These are phyloP conservation scores for Forbesichthys papilliferus DNA, from an alignment of 2,113 vertebrate species.

Conservation along the genomic window DNA sequence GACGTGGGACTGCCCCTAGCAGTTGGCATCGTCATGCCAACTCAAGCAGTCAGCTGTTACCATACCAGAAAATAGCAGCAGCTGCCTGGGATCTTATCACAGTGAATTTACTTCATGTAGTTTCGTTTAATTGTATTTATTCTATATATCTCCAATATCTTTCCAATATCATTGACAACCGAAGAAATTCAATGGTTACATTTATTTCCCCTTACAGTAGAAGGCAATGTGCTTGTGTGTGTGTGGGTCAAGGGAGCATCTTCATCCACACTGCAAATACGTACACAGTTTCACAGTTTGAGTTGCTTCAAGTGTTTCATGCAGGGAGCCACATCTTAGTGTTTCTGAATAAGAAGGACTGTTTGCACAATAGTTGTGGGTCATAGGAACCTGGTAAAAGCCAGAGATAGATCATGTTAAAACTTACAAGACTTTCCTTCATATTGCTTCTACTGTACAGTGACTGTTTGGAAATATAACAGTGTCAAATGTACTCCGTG, in stretches of 20 bases:
- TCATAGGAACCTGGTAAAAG: slow-evolving; percentile 68
- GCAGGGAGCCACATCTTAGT: slow-evolving; percentile 71
- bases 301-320: slow-evolving; percentile 33
- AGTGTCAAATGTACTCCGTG: too few relatives aligned
- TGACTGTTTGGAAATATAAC: too few relatives aligned
- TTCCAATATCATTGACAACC: too few relatives aligned
- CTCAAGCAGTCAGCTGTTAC: slow-evolving; percentile 62
- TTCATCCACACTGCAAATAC: slow-evolving; percentile 1
- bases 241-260: background rate
- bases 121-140: background rate
- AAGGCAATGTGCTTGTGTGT: background rate
- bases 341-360: slow-evolving; percentile 74
- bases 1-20: slow-evolving; percentile 42
- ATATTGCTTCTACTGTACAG: too few relatives aligned
- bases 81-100: slow-evolving; percentile 39
- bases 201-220: too few relatives aligned
- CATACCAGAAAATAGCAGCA: slow-evolving; percentile 33
- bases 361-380: slow-evolving; percentile 61
- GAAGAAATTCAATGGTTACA: too few relatives aligned
- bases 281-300: too few relatives aligned
- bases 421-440: background rate
- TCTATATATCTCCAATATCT: background rate
- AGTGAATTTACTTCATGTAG: background rate
- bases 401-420: slow-evolving; percentile 2
- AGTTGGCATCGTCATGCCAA: slow-evolving; percentile 60